Percentiles rank a stretch among this genome's conserved stretches.
Conservation (phyloP, 2,797 vertebrate genomes). For the Columba guinea region DNA sequence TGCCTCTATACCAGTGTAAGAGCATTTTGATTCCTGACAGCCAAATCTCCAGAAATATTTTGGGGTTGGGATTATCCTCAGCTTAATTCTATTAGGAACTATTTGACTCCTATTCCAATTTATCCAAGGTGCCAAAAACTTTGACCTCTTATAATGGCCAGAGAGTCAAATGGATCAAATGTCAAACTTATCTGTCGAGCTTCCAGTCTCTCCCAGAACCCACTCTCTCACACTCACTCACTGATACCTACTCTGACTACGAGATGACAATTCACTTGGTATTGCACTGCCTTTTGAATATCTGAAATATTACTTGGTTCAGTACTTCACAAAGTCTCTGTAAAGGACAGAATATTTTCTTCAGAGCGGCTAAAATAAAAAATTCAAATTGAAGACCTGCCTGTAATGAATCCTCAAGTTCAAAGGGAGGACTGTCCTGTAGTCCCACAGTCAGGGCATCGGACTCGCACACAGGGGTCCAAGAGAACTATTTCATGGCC, state of each 20-base stretch:
- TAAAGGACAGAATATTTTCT: not conserved
- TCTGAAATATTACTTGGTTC: not conserved
- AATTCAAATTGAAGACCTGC: not conserved
- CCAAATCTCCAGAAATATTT: constrained; percentile 3
- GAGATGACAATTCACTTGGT: not conserved
- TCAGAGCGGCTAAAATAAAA: not conserved
- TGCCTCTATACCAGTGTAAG: not conserved
- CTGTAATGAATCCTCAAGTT: not conserved
- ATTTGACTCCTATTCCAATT: not conserved
- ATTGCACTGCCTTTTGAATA: not conserved
- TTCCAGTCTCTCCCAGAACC: not conserved
- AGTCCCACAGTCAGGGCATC: not conserved
- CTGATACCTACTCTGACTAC: not conserved
- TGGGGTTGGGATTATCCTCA: not conserved
- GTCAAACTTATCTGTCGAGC: not conserved
- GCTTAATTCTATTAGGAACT: not conserved
- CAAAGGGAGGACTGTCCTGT: not conserved
- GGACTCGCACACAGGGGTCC: not conserved
- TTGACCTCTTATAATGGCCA: not conserved
- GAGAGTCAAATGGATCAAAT: not conserved
- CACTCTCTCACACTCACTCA: not conserved
- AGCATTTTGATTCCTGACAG: not conserved
- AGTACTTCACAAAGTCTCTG: not conserved
- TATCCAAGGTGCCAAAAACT: not conserved
- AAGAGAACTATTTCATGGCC: not conserved